Base-by-base conservation (phyloP, 2,797 vertebrate species). In the Bothrops alternatus region DNA sequence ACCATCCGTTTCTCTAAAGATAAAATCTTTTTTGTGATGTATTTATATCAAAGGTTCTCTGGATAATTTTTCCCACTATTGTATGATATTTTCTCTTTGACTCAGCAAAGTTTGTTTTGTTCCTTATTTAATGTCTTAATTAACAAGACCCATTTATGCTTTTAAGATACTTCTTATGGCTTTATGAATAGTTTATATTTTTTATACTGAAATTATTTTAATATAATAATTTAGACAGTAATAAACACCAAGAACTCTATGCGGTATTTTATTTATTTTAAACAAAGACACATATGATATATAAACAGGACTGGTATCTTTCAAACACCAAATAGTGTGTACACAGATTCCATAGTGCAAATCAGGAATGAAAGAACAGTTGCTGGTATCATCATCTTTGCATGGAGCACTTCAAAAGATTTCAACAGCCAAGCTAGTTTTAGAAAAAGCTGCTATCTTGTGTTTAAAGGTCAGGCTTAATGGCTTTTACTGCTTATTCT, bases 391-490 rank as follows among this genome's bases (percentile, higher is more conserved):
- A 87, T 90, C 14, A 60, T 90, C 86, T 82, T 88, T 5, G 23
- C 42, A 78, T 23, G 47, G 25, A 78, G 56, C 57, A 93, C 89
- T 93, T 90, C 61, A 93, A 87, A 93, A 90, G 53, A 12, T 61
- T 90, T 90, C 56, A 82, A 13, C 55, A 90, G 86, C 89, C 86
- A 78, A 93, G 92, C 61, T 57, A 90, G 47, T 90, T 93, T 91
- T 88, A 82, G 65, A 93, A 93, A 93, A 16, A 78, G 65, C n/a
- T 86, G 53, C 25, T 93, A 78, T 55, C 86, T 88, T 90, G 78
- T 42, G 23, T 61, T 93, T 88, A 90, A 90, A 90, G 89, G 63
- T 88, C 37, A 90, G 73, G 32, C 14, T 89, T 32, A 89, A 26
- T 50, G 60, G 78, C 3, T 87, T 53, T 90, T 86, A 60, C 32